Percentiles rank a stretch among this genome's conserved stretches.
Evolutionary conservation across 2,113 vertebrate genomes (phyloP).

Genomic region (Caranx melampygus): DNA sequence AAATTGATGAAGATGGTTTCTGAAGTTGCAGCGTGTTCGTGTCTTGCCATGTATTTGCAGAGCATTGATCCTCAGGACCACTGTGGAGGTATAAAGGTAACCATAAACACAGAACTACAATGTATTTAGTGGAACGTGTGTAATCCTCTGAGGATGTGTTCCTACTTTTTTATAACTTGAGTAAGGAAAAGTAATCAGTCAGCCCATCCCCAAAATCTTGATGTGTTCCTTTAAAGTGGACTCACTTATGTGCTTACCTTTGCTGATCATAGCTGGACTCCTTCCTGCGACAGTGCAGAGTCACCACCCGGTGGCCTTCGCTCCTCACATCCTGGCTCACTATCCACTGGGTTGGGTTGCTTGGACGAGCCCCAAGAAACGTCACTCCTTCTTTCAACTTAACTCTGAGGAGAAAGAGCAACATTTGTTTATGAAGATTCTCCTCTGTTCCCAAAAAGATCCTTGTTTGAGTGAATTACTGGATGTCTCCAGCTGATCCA

Average conservation of each 20-base stretch:
- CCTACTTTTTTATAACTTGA: no score
- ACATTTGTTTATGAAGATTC: not conserved
- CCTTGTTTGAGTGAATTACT: constrained; percentile 17
- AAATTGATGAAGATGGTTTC: no score
- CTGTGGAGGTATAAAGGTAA: not conserved
- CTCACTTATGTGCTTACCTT: constrained; percentile 79
- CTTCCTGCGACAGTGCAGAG: constrained; percentile 89
- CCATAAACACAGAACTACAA: not conserved
- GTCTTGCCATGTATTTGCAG: no score
- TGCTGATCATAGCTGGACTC: constrained; percentile 77
- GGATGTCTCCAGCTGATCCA: constrained; percentile 39
- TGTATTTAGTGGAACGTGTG: not conserved
- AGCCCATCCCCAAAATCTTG: not conserved
- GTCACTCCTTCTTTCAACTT: constrained; percentile 93
- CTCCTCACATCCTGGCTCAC: constrained; percentile 86
- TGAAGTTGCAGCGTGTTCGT: no score
- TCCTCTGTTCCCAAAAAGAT: not conserved
- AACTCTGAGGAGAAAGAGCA: constrained; percentile 82
- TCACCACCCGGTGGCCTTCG: constrained; percentile 85
- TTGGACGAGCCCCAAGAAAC: constrained; percentile 87
- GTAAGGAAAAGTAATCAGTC: not conserved
- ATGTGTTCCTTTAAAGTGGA: not conserved
- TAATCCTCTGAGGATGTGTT: not conserved
- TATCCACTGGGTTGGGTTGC: constrained; percentile 90
- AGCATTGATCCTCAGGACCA: no score